Conservation (phyloP, 2,888 invertebrate genomes). For the Leptinotarsa tumamoca region DNA sequence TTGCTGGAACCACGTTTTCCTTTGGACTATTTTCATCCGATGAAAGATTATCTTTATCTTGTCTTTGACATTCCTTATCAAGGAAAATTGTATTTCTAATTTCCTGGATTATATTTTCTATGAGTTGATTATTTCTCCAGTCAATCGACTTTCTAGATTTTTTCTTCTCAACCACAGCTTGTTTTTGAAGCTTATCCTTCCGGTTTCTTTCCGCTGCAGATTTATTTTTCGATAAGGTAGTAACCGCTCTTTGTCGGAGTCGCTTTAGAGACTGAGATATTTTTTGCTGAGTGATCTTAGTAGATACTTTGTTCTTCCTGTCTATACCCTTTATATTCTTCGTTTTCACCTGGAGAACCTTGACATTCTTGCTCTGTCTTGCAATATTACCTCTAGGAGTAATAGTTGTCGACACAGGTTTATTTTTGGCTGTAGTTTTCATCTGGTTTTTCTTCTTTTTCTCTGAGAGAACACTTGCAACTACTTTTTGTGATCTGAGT, state of each 20-base stretch:
- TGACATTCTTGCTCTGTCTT: not conserved
- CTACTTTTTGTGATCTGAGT: constrained; percentile 26
- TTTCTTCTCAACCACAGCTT: constrained; percentile 7
- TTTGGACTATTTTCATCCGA: constrained; percentile 2
- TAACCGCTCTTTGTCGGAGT: not conserved
- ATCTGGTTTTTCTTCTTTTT: not conserved
- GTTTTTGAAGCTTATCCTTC: constrained; percentile 18
- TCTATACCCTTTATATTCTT: not conserved
- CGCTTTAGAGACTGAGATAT: not conserved
- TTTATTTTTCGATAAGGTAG: not conserved
- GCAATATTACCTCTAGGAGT: not conserved
- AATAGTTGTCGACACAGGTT: not conserved
- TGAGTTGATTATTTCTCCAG: constrained; percentile 34
- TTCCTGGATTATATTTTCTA: constrained; percentile 38
- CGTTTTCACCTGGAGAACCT: not conserved
- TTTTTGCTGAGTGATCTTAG: not conserved
- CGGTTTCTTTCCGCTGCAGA: not conserved
- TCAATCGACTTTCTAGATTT: constrained; percentile 12
- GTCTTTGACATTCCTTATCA: not conserved
- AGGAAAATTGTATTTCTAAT: constrained; percentile 35
- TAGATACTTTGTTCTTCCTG: not conserved
- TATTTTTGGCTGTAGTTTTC: not conserved
- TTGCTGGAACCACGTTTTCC: not conserved
- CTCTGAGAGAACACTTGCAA: not conserved
- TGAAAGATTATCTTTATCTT: not conserved